These are phyloP conservation scores for Barnardius zonarius DNA, from an alignment of 2,113 vertebrate species.

Conservation along the genomic window DNA sequence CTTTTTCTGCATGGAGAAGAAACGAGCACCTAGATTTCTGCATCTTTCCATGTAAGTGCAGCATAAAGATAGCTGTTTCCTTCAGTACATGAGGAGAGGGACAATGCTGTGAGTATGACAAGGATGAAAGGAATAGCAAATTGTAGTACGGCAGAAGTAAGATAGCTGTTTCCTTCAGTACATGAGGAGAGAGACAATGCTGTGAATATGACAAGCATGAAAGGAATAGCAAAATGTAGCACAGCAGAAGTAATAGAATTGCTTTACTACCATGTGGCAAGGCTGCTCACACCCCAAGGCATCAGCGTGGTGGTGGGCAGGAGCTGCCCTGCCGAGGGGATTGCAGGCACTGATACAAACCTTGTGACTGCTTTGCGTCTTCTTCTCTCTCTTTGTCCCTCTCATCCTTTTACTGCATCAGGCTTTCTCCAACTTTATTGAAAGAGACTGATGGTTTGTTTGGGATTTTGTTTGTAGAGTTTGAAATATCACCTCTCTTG, in stretches of 20 bases:
- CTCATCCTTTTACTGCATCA: not conserved
- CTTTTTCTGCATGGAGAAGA: not conserved
- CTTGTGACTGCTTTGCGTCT: rapidly evolving
- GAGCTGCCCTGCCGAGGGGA: not conserved
- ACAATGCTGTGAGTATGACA: not conserved
- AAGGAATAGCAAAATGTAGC: not conserved
- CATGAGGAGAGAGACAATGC: not conserved
- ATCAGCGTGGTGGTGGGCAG: rapidly evolving
- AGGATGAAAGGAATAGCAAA: no score
- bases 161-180: rapidly evolving
- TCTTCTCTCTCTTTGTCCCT: not conserved
- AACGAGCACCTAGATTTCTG: not conserved
- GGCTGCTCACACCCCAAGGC: rapidly evolving
- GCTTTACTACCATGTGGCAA: rapidly evolving
- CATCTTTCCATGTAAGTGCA: not conserved
- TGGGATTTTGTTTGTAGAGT: not conserved
- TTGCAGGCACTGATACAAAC: no score
- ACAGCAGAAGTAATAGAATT: not conserved
- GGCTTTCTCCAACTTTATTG: not conserved
- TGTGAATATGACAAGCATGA: not conserved
- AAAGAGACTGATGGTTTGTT: not conserved
- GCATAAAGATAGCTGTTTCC: rapidly evolving
- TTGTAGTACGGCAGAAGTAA: not conserved
- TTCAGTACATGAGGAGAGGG: not conserved
- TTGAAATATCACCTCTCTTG: not conserved